These are phyloP conservation scores for Megaceryle torquata DNA, from an alignment of 2,113 vertebrate species.

Conservation along the genomic window DNA sequence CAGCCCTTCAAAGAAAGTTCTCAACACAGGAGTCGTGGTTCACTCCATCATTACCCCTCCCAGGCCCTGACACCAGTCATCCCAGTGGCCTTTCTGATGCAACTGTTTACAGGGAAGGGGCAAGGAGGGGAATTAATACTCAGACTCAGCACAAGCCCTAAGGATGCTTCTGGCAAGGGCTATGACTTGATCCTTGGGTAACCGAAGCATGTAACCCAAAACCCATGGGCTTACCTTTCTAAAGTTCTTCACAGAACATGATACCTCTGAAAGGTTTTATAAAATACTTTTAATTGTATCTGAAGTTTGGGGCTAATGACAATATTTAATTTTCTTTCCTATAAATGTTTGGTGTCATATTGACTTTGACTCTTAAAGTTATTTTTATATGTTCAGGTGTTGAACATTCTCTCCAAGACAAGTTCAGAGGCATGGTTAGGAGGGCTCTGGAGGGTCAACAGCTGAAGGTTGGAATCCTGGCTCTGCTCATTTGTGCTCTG, in stretches of 20 bases:
- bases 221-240: not conserved
- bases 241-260: not conserved
- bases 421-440: not conserved
- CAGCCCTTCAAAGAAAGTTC: constrained; percentile 28
- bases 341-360: not conserved
- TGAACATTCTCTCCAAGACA: not conserved
- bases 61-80: not conserved
- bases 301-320: not conserved
- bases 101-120: not conserved
- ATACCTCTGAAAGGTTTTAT: not conserved
- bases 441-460: not conserved
- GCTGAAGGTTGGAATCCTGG: not conserved
- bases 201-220: not conserved
- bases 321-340: not conserved
- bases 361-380: not conserved
- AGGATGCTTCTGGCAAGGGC: not conserved
- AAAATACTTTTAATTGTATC: not conserved
- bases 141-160: not conserved
- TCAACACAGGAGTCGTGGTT: not conserved
- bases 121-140: not conserved
- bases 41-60: not conserved
- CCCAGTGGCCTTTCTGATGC: not conserved
- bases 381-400: not conserved
- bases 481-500: not conserved
- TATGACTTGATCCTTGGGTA: not conserved